Evolutionary conservation across 2,888 invertebrate species (phyloP), one percentile per base, ranked within the genome.

Genomic region (Callyntrura sp.): DNA sequence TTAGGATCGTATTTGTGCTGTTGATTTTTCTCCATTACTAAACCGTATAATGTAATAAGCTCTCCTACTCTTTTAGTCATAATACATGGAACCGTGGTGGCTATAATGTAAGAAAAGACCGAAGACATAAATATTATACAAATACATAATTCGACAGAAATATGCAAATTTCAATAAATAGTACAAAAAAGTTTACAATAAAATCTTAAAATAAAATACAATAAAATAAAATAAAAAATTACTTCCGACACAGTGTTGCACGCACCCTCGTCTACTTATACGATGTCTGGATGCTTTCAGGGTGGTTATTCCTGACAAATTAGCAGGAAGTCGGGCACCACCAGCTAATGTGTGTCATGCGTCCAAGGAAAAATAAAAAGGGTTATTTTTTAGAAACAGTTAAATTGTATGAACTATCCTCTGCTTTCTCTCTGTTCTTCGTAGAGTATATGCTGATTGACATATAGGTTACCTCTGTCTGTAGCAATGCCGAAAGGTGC

Each of bases 221-320:
- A n/a, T n/a, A n/a, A n/a, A n/a, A n/a, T n/a, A n/a, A n/a, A n/a
- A n/a, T n/a, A n/a, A n/a, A n/a, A n/a, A n/a, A 51, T 82, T 85
- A 91, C 90, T 68, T 65, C 90, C 90, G n/a, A 90, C 76, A 60
- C 89, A 91, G 25, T 91, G 89, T 43, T 87, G 84, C 9, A 90
- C 73, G 60, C 87, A 91, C 23, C 91, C 91, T 45, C 84, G 68
- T 25, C 91, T 65, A 48, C 92, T 91, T 9, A 92, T 60, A 20
- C 92, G 17, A 25, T 82, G 82, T n/a, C 83, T 70, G 0, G 90
- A 86, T 4, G 95, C 94, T 91, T 95, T 95, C 11, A 95, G 91
- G 6, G 95, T 94, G 83, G 94, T 94, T 28, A 94, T 94, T 0
- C 95, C 95, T 94, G 95, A 95, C 93, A 95, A 94, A 89, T 94